Evolutionary conservation across 2,113 vertebrate genomes (phyloP).

Genomic region (Polypterus senegalus): DNA sequence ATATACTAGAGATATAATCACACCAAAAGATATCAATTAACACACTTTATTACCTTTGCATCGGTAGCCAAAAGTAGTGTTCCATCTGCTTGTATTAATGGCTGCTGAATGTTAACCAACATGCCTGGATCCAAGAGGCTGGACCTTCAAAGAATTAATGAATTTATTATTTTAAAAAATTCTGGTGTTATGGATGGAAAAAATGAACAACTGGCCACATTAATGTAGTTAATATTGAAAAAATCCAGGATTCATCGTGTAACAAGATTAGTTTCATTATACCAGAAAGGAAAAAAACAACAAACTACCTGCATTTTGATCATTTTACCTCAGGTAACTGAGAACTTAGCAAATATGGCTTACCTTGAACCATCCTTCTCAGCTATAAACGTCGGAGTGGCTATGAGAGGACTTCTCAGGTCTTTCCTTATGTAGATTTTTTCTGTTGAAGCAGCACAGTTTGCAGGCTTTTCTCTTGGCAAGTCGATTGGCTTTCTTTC

Average conservation of each 20-base stretch:
- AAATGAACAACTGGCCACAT: neutral
- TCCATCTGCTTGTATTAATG: conserved; percentile 83
- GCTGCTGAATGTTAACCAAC: conserved; percentile 96
- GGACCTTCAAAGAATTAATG: conserved; percentile 47
- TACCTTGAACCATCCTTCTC: conserved; percentile 79
- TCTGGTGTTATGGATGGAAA: neutral
- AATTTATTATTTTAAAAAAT: neutral
- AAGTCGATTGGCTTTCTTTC: conserved; percentile 91
- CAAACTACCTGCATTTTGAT: no score
- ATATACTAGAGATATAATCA: neutral
- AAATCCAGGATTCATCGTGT: neutral
- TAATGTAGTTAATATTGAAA: neutral
- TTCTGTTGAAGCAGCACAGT: conserved; percentile 93
- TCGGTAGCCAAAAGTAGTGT: conserved; percentile 79
- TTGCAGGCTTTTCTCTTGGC: conserved; percentile 84
- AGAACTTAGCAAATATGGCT: conserved; percentile 1
- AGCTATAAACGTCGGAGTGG: conserved; percentile 90
- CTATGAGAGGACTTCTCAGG: conserved; percentile 83
- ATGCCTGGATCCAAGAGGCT: conserved; percentile 88
- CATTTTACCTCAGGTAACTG: no score
- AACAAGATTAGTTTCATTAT: no score
- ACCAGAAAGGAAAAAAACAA: no score
- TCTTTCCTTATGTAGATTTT: conserved; percentile 98
- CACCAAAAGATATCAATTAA: neutral
- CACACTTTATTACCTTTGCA: conserved; percentile 66